Percentiles rank a stretch among this genome's conserved stretches.
Evolutionary conservation across 2,888 invertebrate species (phyloP).

Genomic region (Amaurobius ferox): DNA sequence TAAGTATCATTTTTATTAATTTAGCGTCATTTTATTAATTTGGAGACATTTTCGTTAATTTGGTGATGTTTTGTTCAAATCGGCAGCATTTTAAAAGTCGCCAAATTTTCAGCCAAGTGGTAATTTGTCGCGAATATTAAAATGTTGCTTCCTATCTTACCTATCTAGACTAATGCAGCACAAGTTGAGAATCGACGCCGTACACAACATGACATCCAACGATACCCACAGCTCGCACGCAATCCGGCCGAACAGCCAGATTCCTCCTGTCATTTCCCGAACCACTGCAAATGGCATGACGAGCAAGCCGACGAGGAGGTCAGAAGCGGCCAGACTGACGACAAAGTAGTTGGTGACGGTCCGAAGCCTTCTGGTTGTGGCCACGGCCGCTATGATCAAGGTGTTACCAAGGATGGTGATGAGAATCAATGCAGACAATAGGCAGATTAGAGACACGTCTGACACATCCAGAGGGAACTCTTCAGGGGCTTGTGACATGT

Average conservation of each 20-base stretch:
- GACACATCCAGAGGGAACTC: slow-evolving; percentile 26
- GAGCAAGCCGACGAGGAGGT: slow-evolving; percentile 73
- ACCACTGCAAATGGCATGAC: slow-evolving; percentile 74
- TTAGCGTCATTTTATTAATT: too few species aligned
- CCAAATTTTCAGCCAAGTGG: too few species aligned
- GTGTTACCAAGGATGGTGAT: slow-evolving; percentile 70
- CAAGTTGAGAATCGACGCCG: slow-evolving; percentile 77
- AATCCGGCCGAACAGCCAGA: slow-evolving; percentile 73
- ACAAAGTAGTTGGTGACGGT: slow-evolving; percentile 74
- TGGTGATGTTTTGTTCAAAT: too few species aligned
- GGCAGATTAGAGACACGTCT: slow-evolving; percentile 40
- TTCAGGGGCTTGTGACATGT: slow-evolving; percentile 47
- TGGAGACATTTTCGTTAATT: too few species aligned
- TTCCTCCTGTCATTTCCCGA: slow-evolving; percentile 64
- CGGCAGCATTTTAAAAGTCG: too few species aligned
- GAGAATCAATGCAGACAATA: slow-evolving; percentile 55
- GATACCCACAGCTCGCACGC: slow-evolving; percentile 75
- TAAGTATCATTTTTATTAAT: too few species aligned
- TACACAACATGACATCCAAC: slow-evolving; percentile 76
- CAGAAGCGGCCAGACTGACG: slow-evolving; percentile 73
- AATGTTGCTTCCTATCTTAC: too few species aligned
- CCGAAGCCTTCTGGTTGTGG: slow-evolving; percentile 72
- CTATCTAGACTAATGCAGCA: slow-evolving; percentile 77
- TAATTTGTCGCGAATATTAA: too few species aligned
- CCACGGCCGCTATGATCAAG: slow-evolving; percentile 69